Evolutionary conservation across 2,797 vertebrate genomes (phyloP), one percentile per base, ranked within the genome.

Genomic region (Poeciliopsis gracilis): DNA sequence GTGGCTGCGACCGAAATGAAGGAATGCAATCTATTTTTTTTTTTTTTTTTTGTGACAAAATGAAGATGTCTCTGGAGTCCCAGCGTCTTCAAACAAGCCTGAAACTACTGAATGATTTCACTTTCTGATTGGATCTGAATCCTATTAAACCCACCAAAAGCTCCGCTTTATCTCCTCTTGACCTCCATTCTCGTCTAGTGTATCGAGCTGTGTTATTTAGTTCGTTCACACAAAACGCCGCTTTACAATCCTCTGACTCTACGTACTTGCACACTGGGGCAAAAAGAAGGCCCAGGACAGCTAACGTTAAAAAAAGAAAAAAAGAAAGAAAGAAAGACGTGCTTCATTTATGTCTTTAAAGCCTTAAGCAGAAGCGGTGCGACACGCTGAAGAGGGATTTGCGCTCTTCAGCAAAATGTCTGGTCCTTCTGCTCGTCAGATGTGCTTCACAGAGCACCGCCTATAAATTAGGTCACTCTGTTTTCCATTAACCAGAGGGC

Each of bases 401-500:
- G 13, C 38, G 57, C 55, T 25, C 45, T 81, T 85, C 84, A 83
- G 79, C 83, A 84, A 51, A 83, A 73, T 4, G 73, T 83, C 74
- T 85, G 78, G 79, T 79, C 53, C 85, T 66, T 85, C 82, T 70
- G 79, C 70, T 78, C 9, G 30, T 89, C 78, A 87, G 84, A 90
- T 87, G 86, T 85, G 83, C 45, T 82, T 90, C 36, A 69, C 47
- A 66, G 78, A 79, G 76, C 61, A 66, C 53, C n/a, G 12, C 77
- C 3, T 10, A 82, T 88, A 80, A 91, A 91, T 91, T 90, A 91
- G 88, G 90, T 89, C 86, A 78, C 72, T 80, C 77, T 86, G 80
- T 86, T 90, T 91, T 83, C 82, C 72, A 80, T 92, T 91, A 90
- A 88, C 76, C 70, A 75, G 74, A 46, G 63, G 76, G 77, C 53